phyloP scores from a whole-genome alignment of 2,797 vertebrate genomes.

The Catostomus latipinnis region DNA sequence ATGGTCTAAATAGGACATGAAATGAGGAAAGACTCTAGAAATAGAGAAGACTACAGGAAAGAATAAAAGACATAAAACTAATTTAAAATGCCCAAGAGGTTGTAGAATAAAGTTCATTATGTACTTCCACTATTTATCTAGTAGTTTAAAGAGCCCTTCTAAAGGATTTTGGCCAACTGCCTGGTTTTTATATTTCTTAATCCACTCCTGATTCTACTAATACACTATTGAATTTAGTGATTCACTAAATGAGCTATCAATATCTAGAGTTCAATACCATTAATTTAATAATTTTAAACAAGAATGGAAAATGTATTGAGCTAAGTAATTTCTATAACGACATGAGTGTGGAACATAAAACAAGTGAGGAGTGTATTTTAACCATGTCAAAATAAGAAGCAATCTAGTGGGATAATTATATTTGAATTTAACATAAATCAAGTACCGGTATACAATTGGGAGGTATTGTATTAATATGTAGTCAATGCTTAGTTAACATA shows the following conservation, averaged over 20 bases:
- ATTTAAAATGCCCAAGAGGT: constrained; percentile 22
- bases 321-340: neutral
- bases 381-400: neutral
- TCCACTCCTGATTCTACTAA: neutral
- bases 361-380: neutral
- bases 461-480: neutral
- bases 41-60: neutral
- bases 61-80: constrained; percentile 2
- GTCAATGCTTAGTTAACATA: neutral
- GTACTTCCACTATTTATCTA: neutral
- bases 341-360: neutral
- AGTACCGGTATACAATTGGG: neutral
- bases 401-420: neutral
- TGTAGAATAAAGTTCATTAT: neutral
- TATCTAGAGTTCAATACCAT: neutral
- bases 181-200: constrained; percentile 22
- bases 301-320: neutral
- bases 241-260: neutral
- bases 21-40: neutral
- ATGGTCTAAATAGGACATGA: neutral
- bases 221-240: neutral
- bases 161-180: constrained; percentile 20
- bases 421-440: neutral
- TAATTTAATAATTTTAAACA: constrained; percentile 4
- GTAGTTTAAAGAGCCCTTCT: constrained; percentile 14